These are phyloP conservation scores for Ophion costatus DNA, from an alignment of 2,888 invertebrate genomes.

Conservation along the genomic window DNA sequence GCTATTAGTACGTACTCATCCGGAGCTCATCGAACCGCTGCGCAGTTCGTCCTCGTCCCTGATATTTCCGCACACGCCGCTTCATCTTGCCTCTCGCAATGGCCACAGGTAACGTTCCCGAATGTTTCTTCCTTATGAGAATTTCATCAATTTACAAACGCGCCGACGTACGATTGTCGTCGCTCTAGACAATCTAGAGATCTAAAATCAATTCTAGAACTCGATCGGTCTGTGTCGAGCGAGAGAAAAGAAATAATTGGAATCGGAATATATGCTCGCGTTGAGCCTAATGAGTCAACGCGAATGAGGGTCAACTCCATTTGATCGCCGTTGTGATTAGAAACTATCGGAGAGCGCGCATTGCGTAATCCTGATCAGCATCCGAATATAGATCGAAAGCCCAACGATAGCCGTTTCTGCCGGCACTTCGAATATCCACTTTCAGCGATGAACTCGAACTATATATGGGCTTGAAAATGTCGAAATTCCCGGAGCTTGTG, in stretches of 20 bases:
- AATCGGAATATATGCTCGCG: no score
- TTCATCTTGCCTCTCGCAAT: slow-evolving; percentile 97
- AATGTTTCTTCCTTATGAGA: not conserved
- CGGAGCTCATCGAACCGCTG: slow-evolving; percentile 91
- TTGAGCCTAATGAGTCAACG: not conserved
- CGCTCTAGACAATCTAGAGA: no score
- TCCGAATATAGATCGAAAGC: slow-evolving; percentile 67
- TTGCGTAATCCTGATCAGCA: slow-evolving; percentile 77
- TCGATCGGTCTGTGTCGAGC: no score
- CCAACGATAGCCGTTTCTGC: slow-evolving; percentile 23
- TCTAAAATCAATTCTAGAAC: no score
- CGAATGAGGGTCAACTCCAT: slow-evolving; percentile 75
- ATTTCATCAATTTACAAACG: not conserved
- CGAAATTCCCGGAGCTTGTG: no score
- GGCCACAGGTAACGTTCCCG: slow-evolving; percentile 90
- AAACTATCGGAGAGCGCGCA: slow-evolving; percentile 76
- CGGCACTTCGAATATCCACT: slow-evolving; percentile 27
- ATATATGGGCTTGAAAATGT: slow-evolving; percentile 6
- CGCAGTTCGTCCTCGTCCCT: slow-evolving; percentile 84
- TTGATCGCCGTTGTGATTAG: slow-evolving; percentile 73
- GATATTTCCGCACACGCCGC: slow-evolving; percentile 91
- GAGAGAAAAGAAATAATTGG: no score
- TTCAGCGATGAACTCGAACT: slow-evolving; percentile 26
- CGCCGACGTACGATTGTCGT: no score
- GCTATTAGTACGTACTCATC: slow-evolving; percentile 92